Evolutionary conservation across 2,888 invertebrate species (phyloP), one percentile per base, ranked within the genome.

Genomic region (Dendrolimus pini): DNA sequence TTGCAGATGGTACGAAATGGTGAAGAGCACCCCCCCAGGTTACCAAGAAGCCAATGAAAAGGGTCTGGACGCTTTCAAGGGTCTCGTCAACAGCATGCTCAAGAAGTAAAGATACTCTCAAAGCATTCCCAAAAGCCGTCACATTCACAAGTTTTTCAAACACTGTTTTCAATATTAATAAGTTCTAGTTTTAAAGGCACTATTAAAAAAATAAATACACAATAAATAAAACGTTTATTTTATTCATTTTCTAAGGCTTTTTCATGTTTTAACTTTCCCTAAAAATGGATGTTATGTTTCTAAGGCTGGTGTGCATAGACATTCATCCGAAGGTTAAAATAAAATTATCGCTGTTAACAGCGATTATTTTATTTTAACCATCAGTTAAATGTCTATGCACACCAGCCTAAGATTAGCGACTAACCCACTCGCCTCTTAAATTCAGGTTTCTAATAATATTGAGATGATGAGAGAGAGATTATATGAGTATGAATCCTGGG

Each of bases 41-140:
- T 90, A 92, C 78, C 83, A 88, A 71, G 92, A 92, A 59, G 89
- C 92, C 61, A 93, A 93, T 74, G 89, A 91, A 80, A 87, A 89
- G 57, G 93, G 93, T 8, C 74, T 92, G 57, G 85, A 88, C 55
- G 92, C 91, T 13, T 92, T 93, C 83, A 93, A 92, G 72, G 82
- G 72, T 0, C 79, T 90, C 52, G 84, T 85, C 67, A 83, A 80
- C 70, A 83, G 76, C 72, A 78, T 88, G 79, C 63, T 80, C 63
- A 89, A 88, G 82, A 86, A 88, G 81, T 86, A 79, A 82, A 63
- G 61, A 53, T 59, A 30, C 12, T 55, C 41, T 30, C 30, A 30
- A 30, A 56, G 55, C 55, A 55, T 63, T 58, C 63, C 62, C 62
- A 63, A 30, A 30, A 30, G 65, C 65, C 67, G 64, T 61, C 72